Conservation (phyloP, 2,797 vertebrate genomes). For the Peromyscus aztecus region DNA sequence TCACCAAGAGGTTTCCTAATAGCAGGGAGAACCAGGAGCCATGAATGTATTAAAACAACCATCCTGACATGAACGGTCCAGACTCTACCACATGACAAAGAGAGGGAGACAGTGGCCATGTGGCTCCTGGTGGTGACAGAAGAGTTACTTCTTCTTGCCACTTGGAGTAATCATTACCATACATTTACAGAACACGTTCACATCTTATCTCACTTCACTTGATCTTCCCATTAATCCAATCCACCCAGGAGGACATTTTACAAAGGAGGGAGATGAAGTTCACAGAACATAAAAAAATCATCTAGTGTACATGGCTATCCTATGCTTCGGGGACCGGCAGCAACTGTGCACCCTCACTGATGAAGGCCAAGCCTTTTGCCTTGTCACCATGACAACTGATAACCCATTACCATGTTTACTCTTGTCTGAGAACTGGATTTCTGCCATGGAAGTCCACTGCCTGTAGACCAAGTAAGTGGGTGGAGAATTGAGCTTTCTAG, state of each 20-base stretch:
- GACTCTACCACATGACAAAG: background rate
- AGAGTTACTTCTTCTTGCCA: conserved; percentile 26
- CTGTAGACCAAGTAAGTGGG: no score
- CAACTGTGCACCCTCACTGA: background rate
- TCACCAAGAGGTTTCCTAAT: background rate
- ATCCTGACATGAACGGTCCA: conserved; percentile 1
- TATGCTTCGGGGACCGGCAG: no score
- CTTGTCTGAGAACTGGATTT: background rate
- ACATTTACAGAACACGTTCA: conserved; percentile 49
- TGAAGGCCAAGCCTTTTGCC: background rate
- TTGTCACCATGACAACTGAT: background rate
- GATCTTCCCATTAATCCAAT: conserved; percentile 54
- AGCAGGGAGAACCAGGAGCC: background rate
- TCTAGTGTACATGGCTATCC: background rate
- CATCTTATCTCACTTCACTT: conserved; percentile 56
- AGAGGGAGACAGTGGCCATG: background rate
- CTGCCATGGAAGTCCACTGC: background rate
- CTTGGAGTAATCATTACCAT: conserved; percentile 30
- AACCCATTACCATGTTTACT: background rate
- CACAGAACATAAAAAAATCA: background rate
- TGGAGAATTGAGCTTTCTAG: background rate
- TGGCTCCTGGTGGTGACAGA: conserved; percentile 27
- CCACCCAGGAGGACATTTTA: conserved; percentile 34
- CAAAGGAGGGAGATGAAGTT: conserved; percentile 37
- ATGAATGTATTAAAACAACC: conserved; percentile 45